Evolutionary conservation across 2,888 invertebrate genomes (phyloP).

Genomic region (Notodonta ziczac): DNA sequence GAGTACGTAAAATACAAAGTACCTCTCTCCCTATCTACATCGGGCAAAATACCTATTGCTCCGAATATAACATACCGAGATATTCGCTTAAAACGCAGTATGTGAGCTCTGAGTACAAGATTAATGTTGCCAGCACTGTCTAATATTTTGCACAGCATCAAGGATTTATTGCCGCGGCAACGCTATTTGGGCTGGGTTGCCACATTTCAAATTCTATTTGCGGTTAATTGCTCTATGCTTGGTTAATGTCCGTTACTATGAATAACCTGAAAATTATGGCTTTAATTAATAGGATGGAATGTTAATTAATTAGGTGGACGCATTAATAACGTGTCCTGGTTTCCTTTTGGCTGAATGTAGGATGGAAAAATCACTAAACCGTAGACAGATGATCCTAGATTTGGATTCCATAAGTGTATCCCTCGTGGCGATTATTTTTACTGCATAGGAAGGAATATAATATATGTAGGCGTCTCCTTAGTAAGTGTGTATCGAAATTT

Average conservation of each 20-base stretch:
- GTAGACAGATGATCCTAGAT: background rate
- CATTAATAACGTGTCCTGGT: background rate
- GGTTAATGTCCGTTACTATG: constrained; percentile 10
- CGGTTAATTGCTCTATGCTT: constrained; percentile 35
- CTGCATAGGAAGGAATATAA: too few relatives aligned
- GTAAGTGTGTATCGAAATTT: too few relatives aligned
- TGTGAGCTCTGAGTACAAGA: constrained; percentile 34
- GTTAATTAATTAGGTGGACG: background rate
- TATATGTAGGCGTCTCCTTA: too few relatives aligned
- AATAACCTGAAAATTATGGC: constrained; percentile 3
- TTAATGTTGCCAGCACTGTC: constrained; percentile 48
- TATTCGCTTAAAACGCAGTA: constrained; percentile 34
- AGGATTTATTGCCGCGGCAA: constrained; percentile 40
- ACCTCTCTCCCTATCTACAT: background rate
- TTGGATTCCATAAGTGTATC: too few relatives aligned
- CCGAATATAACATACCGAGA: constrained; percentile 30
- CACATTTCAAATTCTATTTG: constrained; percentile 39
- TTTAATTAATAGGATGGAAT: background rate
- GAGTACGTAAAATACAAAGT: too few relatives aligned
- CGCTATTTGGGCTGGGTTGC: constrained; percentile 28
- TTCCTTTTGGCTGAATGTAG: background rate
- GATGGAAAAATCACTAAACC: background rate
- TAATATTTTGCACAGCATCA: constrained; percentile 43
- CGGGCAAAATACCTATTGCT: background rate
- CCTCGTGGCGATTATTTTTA: too few relatives aligned